Evolutionary conservation across 2,113 vertebrate species (phyloP), one percentile per base, ranked within the genome.

Genomic region (Bufo bufo): DNA sequence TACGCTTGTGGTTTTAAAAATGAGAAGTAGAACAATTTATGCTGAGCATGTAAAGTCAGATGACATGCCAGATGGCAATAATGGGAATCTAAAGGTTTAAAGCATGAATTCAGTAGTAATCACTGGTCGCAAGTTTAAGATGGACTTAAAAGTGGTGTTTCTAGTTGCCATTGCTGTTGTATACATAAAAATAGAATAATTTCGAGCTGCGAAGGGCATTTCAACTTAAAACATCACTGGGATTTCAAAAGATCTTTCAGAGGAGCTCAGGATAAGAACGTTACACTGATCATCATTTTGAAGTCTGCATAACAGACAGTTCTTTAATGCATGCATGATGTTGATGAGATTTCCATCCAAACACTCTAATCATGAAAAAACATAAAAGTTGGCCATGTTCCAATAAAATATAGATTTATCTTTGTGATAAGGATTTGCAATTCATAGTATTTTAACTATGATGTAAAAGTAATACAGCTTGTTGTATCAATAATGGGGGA

Each of bases 221-320:
- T 84, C 82, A 84, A 69, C 82, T 71, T 54, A 50, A 65, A 84
- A 84, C 82, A 69, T 84, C 82, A 84, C 63, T 84, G 50, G 50
- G 47, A 84, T 84, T 84, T 84, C 82, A 84, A 84, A 84, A 69
- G 81, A 84, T 84, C 47, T 84, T 84, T 84, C 63, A 84, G 81
- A 84, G 65, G 23, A 54, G 49, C 59, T 69, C 10, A 54, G 71
- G 82, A 84, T 84, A 71, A 84, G 82, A 84, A 69, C 47, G 65
- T 52, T 84, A 84, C 45, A 84, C 82, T 84, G 82, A 84, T 84
- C 82, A 71, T 66, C 63, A 84, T 84, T 84, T 84, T 84, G 82
- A 84, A 83, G 82, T 84, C 82, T 69, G 82, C 82, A 66, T 54
- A 54, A 52, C 65, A 71, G 82, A 69, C 63, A 84, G 82, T 83